Base-by-base conservation (phyloP, 2,888 invertebrate species). In the Pilophorus perplexus region DNA sequence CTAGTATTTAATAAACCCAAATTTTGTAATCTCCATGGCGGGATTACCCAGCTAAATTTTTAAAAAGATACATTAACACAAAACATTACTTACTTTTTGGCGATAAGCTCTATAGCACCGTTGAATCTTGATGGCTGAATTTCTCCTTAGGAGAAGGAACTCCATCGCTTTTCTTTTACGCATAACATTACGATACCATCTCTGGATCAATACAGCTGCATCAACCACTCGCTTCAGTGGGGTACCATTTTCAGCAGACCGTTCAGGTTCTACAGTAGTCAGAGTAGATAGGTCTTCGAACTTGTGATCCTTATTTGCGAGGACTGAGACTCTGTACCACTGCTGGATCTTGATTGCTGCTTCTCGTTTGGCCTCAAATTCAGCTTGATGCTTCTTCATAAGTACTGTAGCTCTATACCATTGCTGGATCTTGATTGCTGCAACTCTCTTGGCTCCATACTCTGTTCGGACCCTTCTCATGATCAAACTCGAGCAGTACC, bases 101-200 rank as follows among this genome's bases (percentile, higher is more conserved):
- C 38, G 55, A 37, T 55, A 44, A 18, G 16, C 5, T 70, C 73
- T 78, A 72, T 80, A 83, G 78, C 80, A 81, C 12, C 74, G 75
- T 73, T 85, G 83, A 57, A 86, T 80, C 70, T 75, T 79, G 0
- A 76, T 62, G 6, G 65, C 68, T 22, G 48, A 27, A 23, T 5
- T 14, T 23, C 22, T 20, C 20, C 22, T 14, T n/a, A 5, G 16
- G 2, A 52, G n/a, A n/a, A 52, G 3, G 23, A 14, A 2, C n/a
- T 46, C 23, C 14, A 8, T 59, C 5, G 22, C 27, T 4, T 38
- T 46, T 16, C 16, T 60, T 14, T 20, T 6, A 14, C 10, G 6
- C 10, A 3, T 18, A 20, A 37, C 20, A n/a, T n/a, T 8, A 12
- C 38, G 38, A 10, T 28, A 55, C 27, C 50, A 65, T 12, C 8